Percentiles rank a stretch among this genome's conserved stretches.
Evolutionary conservation across 1,140 invertebrate species (phyloP).

Genomic region (Drosophila quadrilineata): DNA sequence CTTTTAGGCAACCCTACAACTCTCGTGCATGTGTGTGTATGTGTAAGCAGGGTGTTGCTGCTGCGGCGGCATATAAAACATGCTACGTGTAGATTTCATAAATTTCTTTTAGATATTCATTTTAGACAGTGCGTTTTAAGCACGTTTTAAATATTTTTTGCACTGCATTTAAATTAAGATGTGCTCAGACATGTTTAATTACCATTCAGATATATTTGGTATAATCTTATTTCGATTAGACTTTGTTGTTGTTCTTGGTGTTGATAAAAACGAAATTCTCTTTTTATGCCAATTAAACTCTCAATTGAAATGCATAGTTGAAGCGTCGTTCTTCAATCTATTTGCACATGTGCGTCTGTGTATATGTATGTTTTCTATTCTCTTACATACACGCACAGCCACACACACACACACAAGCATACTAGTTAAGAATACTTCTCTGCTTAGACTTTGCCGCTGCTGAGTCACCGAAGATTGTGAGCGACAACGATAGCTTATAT

Average conservation of each 20-base stretch:
- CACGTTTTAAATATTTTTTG: constrained; percentile 8
- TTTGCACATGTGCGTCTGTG: constrained; percentile 4
- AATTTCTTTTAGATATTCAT: constrained; percentile 29
- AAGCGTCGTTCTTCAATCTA: too few species aligned
- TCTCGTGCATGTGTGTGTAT: constrained; percentile 33
- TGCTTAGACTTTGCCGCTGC: constrained; percentile 4
- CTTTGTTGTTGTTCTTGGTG: constrained; percentile 20
- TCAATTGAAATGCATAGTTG: constrained; percentile 29
- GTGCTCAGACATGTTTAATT: neutral
- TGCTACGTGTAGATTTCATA: constrained; percentile 75
- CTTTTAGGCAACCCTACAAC: constrained; percentile 48
- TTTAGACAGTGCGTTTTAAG: constrained; percentile 5
- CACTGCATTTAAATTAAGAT: neutral
- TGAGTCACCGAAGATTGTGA: constrained; percentile 48
- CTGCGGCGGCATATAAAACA: constrained; percentile 60
- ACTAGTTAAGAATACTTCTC: constrained; percentile 10
- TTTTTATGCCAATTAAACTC: constrained; percentile 29
- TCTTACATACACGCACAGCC: neutral
- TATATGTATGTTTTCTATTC: neutral
- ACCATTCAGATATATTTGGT: too few species aligned
- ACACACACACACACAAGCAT: neutral
- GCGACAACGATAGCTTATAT: neutral
- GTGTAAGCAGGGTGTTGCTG: constrained; percentile 51
- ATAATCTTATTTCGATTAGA: too few species aligned
- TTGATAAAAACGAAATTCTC: neutral